phyloP scores from a whole-genome alignment of 2,797 vertebrate species.

The Podarcis lilfordi region DNA sequence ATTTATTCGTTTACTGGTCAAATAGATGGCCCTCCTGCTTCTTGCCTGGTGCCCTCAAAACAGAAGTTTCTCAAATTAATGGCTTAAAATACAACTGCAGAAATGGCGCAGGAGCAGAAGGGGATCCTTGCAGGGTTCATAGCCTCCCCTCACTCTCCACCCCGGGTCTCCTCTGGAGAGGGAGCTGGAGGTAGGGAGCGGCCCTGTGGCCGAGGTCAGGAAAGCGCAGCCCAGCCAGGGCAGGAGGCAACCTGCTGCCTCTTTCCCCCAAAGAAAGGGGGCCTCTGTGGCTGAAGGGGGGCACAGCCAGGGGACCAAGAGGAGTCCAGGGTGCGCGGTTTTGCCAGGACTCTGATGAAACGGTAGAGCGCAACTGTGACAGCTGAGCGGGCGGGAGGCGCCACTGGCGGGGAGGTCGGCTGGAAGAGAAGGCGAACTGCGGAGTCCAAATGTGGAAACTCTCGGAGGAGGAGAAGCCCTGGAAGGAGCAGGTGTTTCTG shows the following conservation, averaged over 20 bases:
- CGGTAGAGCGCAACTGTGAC: neutral
- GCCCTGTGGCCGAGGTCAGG: too few species aligned
- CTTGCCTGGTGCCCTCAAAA: neutral
- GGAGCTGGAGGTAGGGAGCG: neutral
- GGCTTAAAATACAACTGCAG: neutral
- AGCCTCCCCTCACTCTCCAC: neutral
- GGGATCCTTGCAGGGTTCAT: neutral
- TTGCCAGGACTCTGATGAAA: neutral
- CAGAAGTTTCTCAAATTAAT: neutral
- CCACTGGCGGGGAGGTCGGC: neutral
- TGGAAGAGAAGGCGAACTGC: neutral
- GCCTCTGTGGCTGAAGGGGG: neutral
- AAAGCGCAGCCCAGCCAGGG: neutral
- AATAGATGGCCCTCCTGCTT: neutral
- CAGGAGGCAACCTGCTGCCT: neutral
- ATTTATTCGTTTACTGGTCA: neutral
- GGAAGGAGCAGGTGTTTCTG: neutral
- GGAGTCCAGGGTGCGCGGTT: neutral
- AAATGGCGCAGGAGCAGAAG: neutral
- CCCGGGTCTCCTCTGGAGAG: neutral
- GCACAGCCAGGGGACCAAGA: neutral
- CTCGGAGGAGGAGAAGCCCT: neutral
- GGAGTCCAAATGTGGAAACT: neutral
- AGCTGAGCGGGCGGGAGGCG: neutral
- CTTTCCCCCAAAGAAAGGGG: neutral